These are phyloP conservation scores for Fukomys damarensis DNA, from an alignment of 2,113 vertebrate species.

Conservation along the genomic window DNA sequence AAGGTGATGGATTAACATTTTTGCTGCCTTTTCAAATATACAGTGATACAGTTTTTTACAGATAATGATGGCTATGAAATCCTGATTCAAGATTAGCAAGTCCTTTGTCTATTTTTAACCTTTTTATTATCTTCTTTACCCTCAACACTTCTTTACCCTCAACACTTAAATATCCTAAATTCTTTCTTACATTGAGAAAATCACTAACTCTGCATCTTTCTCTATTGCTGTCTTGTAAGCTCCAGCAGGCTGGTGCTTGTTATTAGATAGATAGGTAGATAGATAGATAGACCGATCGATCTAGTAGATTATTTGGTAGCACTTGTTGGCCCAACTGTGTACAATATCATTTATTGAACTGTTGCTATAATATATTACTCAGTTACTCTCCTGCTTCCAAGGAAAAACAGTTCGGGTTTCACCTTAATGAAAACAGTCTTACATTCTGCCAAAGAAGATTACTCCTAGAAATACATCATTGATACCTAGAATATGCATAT, in stretches of 20 bases:
- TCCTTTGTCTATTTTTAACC: neutral
- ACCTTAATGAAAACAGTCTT: neutral
- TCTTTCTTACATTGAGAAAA: neutral
- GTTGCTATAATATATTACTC: neutral
- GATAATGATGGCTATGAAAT: neutral
- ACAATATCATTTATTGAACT: neutral
- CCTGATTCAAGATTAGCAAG: neutral
- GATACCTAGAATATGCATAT: neutral
- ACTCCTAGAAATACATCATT: neutral
- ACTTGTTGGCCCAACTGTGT: neutral
- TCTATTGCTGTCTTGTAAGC: neutral
- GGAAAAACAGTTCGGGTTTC: constrained; percentile 19
- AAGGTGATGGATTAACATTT: neutral
- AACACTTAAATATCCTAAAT: neutral
- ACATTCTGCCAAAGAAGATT: neutral
- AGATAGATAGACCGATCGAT: neutral
- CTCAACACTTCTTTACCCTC: neutral
- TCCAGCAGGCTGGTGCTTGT: neutral
- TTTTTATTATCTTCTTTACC: neutral
- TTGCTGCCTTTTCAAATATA: constrained; percentile 2
- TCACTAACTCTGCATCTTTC: neutral
- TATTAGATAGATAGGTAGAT: neutral
- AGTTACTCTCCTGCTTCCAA: neutral
- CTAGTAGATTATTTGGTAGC: neutral
- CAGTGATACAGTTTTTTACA: neutral